phyloP scores from a whole-genome alignment of 1,140 invertebrate genomes.

The Liolophura sinensis region DNA sequence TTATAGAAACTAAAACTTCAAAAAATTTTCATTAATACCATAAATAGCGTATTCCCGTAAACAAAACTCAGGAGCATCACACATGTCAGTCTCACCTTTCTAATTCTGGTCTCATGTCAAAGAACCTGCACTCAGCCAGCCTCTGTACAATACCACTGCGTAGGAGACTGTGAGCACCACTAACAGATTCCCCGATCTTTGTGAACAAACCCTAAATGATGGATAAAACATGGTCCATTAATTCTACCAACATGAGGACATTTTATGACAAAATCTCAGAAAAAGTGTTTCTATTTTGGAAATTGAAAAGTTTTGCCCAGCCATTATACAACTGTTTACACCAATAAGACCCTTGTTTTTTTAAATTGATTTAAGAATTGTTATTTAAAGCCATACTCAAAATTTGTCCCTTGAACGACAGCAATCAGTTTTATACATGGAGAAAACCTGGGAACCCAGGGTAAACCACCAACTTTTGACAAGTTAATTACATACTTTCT shows the following conservation, averaged over 20 bases:
- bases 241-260: background rate
- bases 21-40: background rate
- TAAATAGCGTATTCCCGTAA: background rate
- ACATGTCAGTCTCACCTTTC: constrained; percentile 31
- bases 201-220: constrained; percentile 69
- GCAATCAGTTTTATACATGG: too few relatives aligned
- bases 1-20: background rate
- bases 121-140: constrained; percentile 76
- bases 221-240: too few relatives aligned
- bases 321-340: too few relatives aligned
- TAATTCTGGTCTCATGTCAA: constrained; percentile 68
- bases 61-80: background rate
- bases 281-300: background rate
- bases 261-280: too few relatives aligned
- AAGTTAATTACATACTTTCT: too few relatives aligned
- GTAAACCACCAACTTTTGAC: too few relatives aligned
- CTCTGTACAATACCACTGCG: constrained; percentile 74
- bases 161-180: constrained; percentile 77
- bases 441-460: too few relatives aligned
- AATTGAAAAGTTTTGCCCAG: background rate
- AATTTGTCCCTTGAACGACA: too few relatives aligned
- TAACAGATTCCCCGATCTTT: constrained; percentile 70
- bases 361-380: too few relatives aligned
- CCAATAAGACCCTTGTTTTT: too few relatives aligned
- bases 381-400: too few relatives aligned